phyloP scores from a whole-genome alignment of 2,113 vertebrate genomes.

The Thomomys bottae region DNA sequence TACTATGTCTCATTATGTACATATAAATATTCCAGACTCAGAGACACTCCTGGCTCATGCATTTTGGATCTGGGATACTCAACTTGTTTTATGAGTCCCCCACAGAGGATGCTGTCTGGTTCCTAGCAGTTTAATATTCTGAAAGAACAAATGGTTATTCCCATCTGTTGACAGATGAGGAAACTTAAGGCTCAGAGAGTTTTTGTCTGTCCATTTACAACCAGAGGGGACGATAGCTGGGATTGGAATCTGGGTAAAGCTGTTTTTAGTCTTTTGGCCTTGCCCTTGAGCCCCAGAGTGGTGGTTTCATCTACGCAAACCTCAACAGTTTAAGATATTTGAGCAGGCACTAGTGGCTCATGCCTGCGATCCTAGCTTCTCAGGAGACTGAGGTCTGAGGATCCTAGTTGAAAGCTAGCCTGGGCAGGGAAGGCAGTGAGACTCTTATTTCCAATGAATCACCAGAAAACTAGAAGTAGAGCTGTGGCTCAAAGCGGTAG shows the following conservation, averaged over 20 bases:
- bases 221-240: background rate
- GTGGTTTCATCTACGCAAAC: background rate
- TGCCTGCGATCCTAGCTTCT: too few species aligned
- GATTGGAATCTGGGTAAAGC: background rate
- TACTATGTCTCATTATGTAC: background rate
- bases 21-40: background rate
- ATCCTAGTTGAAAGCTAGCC: too few species aligned
- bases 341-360: too few species aligned
- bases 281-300: background rate
- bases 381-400: too few species aligned
- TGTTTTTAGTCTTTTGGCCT: too few species aligned
- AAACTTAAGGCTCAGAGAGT: background rate
- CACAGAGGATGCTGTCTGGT: too few species aligned
- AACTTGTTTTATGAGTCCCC: background rate
- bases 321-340: background rate
- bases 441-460: too few species aligned
- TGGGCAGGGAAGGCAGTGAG: too few species aligned
- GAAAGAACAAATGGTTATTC: background rate
- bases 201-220: background rate
- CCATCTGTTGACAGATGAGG: background rate
- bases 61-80: background rate
- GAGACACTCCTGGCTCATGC: background rate
- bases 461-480: too few species aligned
- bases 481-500: too few species aligned
- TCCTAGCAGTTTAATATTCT: background rate